Conservation (phyloP, 2,113 vertebrate species). For the Vireo altiloquus region DNA sequence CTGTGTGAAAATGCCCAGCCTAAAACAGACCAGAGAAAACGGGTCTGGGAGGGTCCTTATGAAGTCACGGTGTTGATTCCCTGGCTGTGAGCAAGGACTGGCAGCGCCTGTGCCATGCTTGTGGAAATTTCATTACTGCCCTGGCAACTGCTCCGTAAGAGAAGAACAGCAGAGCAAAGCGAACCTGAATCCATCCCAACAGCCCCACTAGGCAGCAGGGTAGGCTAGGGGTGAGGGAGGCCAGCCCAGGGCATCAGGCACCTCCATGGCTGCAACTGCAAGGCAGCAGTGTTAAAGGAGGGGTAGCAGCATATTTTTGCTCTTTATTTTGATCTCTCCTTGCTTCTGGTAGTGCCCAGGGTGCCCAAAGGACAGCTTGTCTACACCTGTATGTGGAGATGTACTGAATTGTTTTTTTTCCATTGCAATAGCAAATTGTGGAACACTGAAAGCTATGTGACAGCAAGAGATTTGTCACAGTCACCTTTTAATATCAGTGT, state of each 20-base stretch:
- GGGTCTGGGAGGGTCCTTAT: neutral
- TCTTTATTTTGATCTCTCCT: neutral
- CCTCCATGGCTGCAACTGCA: neutral
- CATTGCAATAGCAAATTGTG: neutral
- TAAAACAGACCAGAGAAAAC: neutral
- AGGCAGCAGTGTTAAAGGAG: neutral
- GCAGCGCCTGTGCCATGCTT: neutral
- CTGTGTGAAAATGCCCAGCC: neutral
- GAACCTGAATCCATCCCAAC: neutral
- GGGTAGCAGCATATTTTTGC: neutral
- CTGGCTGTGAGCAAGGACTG: neutral
- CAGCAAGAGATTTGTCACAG: neutral
- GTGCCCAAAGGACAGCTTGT: neutral
- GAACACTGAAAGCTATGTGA: neutral
- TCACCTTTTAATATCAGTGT: neutral
- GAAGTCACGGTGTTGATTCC: neutral
- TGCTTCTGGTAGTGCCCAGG: neutral
- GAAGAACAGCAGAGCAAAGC: neutral
- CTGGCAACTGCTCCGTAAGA: neutral
- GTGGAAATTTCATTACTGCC: neutral
- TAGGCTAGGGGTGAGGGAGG: neutral
- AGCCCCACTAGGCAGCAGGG: neutral
- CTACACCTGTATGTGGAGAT: neutral
- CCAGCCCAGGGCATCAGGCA: neutral
- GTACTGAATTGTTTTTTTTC: neutral